Percentiles rank a stretch among this genome's conserved stretches.
Conservation (phyloP, 1,140 invertebrate species). For the Zeugodacus cucurbitae region DNA sequence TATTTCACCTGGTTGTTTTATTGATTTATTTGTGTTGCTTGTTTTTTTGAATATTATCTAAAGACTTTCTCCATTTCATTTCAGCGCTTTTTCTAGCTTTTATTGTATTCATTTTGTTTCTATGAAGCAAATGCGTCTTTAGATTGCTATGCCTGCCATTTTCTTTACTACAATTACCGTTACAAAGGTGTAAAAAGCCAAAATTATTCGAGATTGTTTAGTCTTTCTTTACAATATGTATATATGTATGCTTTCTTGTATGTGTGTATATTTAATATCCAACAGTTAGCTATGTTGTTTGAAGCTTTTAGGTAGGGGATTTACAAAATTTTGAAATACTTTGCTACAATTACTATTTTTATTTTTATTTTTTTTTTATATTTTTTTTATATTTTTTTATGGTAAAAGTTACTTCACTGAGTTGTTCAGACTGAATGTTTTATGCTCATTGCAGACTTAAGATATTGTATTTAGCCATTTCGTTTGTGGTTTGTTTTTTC, state of each 20-base stretch:
- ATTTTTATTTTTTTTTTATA: neutral
- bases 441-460: too few relatives aligned
- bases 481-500: neutral
- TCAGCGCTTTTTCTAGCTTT: neutral
- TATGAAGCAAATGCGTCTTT: slow-evolving; percentile 20
- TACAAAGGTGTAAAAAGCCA: slow-evolving; percentile 10
- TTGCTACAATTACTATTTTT: too few relatives aligned
- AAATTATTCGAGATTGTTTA: neutral
- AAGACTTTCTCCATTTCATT: neutral
- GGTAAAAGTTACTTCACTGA: neutral
- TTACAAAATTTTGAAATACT: neutral
- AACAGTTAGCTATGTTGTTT: neutral
- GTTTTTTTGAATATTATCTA: neutral
- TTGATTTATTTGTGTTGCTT: neutral
- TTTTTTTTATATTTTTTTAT: neutral
- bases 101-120: neutral
- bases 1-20: neutral
- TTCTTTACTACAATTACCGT: neutral
- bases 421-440: neutral
- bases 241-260: neutral
- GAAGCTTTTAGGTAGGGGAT: neutral
- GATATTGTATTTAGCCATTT: too few relatives aligned
- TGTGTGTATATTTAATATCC: neutral
- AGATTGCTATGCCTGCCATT: neutral
- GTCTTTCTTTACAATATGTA: neutral